Evolutionary conservation across 1,140 invertebrate species (phyloP).

Genomic region (Tetragonula clypearis): DNA sequence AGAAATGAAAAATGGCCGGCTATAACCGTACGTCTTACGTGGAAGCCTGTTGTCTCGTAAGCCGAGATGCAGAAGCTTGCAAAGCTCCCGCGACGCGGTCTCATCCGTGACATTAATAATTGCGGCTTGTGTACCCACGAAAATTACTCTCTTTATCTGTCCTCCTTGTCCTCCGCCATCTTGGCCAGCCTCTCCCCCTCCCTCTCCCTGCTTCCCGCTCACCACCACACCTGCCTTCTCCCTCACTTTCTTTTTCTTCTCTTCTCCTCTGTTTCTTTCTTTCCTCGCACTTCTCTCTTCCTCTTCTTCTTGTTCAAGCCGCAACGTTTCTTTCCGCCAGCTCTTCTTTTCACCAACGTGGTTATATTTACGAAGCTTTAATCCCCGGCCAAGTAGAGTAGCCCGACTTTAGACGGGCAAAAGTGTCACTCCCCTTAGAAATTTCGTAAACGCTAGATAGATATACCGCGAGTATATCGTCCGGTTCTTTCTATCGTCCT

Average conservation of each 20-base stretch:
- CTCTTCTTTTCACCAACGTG: conserved; percentile 45
- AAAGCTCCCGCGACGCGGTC: conserved; percentile 40
- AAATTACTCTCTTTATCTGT: conserved; percentile 72
- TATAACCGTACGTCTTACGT: conserved; percentile 50
- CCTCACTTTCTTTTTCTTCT: background rate
- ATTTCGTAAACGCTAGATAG: conserved; percentile 22
- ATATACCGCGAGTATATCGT: background rate
- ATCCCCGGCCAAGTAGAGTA: conserved; percentile 18
- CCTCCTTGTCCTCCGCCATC: conserved; percentile 47
- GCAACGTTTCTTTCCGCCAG: conserved; percentile 36
- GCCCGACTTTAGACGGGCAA: conserved; percentile 7
- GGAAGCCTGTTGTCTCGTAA: conserved; percentile 49
- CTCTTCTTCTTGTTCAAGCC: background rate
- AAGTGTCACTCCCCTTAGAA: conserved; percentile 37
- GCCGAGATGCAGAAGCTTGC: conserved; percentile 47
- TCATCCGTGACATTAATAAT: conserved; percentile 70
- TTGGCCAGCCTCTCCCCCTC: conserved; percentile 4
- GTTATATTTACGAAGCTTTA: conserved; percentile 54
- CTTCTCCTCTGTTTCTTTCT: background rate
- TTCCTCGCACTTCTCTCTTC: background rate
- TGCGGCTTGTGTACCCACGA: conserved; percentile 68
- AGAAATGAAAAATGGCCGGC: conserved; percentile 59
- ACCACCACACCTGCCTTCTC: background rate
- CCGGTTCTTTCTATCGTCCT: background rate
- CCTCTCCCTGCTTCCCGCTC: conserved; percentile 8